These are phyloP conservation scores for Cryptocephalus moraei DNA, from an alignment of 2,888 invertebrate species.

Conservation along the genomic window DNA sequence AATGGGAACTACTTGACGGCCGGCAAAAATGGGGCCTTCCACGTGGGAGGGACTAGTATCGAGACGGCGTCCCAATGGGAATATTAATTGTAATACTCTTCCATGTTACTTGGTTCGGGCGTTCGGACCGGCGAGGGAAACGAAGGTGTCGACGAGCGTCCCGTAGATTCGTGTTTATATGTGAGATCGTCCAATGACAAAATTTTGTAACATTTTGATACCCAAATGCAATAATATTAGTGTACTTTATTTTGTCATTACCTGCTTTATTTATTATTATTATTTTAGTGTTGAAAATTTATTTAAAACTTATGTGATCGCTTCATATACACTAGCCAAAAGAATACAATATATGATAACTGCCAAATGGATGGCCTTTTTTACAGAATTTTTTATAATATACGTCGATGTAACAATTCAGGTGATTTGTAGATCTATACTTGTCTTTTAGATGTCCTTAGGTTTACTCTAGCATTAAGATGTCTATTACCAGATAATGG, in stretches of 20 bases:
- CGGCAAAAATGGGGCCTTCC: conserved; percentile 85
- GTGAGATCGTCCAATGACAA: too few relatives aligned
- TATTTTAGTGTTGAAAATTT: too few relatives aligned
- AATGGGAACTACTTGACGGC: conserved; percentile 74
- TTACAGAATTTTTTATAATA: not conserved
- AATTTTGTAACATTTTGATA: too few relatives aligned
- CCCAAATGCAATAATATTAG: too few relatives aligned
- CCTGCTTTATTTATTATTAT: too few relatives aligned
- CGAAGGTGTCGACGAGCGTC: too few relatives aligned
- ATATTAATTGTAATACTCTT: conserved; percentile 49
- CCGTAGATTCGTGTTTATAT: too few relatives aligned
- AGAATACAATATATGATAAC: not conserved
- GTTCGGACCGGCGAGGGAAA: too few relatives aligned
- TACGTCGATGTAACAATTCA: not conserved
- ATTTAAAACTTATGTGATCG: too few relatives aligned
- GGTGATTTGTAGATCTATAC: conserved; percentile 2
- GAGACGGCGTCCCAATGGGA: conserved; percentile 87
- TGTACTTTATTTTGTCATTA: too few relatives aligned
- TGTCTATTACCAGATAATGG: conserved; percentile 22
- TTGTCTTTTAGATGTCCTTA: conserved; percentile 8
- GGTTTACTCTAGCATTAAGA: conserved; percentile 6
- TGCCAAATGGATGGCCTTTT: not conserved
- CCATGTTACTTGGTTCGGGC: too few relatives aligned
- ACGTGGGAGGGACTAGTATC: conserved; percentile 68
- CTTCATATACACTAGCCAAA: too few relatives aligned